Conservation (phyloP, 2,888 invertebrate species). For the Drosophila kuntzei region DNA sequence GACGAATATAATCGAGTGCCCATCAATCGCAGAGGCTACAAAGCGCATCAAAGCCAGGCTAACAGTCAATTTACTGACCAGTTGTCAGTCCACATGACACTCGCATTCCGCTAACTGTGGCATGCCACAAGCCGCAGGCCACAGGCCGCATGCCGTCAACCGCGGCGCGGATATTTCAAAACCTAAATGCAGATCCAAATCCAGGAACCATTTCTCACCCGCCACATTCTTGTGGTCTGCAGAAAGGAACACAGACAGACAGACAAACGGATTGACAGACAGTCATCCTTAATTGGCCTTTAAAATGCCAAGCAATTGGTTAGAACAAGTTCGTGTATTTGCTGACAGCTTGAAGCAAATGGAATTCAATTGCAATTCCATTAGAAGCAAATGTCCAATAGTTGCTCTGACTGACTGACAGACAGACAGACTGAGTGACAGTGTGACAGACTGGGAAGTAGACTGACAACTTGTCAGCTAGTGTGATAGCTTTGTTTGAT, state of each 20-base stretch:
- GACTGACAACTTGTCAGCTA: constrained; percentile 11
- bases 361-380: constrained; percentile 23
- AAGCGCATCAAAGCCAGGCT: constrained; percentile 6
- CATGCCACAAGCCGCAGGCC: constrained; percentile 5
- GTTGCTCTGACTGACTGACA: not conserved
- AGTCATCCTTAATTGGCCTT: constrained; percentile 39
- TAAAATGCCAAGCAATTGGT: constrained; percentile 18
- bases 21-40: constrained; percentile 4
- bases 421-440: not conserved
- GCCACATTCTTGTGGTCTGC: constrained; percentile 20
- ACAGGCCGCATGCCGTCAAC: constrained; percentile 1
- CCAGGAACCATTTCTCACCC: not conserved
- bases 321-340: not conserved
- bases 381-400: constrained; percentile 18
- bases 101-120: not conserved
- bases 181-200: constrained; percentile 9
- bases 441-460: not conserved
- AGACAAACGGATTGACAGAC: not conserved
- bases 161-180: constrained; percentile 12
- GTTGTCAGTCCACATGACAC: constrained; percentile 1
- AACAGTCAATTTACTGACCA: constrained; percentile 26
- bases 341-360: constrained; percentile 7
- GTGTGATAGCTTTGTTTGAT: constrained; percentile 1
- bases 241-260: not conserved
- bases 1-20: not conserved